Base-by-base conservation (phyloP, 2,888 invertebrate genomes). In the Nephrotoma appendiculata region DNA sequence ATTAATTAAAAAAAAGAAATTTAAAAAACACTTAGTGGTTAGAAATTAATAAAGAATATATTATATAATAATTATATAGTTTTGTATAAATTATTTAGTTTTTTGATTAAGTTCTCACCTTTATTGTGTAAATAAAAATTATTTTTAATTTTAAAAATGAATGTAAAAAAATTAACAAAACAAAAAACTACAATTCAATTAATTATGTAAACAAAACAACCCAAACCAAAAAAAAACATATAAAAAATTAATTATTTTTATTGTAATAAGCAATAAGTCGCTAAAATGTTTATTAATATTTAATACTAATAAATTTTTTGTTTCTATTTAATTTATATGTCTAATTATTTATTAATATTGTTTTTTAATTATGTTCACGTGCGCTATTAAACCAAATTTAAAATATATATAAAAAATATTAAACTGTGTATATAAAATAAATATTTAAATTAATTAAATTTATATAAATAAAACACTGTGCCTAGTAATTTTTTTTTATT, bases 1-100 rank as follows among this genome's bases (percentile, higher is more conserved):
- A 86, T 86, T 86, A 86, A 84, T 86, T 41, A 86, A 86, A 86
- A 48, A 41, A 85, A 41, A 85, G 0, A 9, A 12, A 85, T 41
- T 12, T 2, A 85, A 85, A 41, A 86, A 86, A 71, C 71, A 71
- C 71, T 71, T 71, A 71, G 71, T 71, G 71, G 11, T 71, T 71
- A 71, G 71, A 71, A 71, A 71, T 71, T 71, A 71, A 71, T 7
- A 71, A 71, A 31, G 48, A n/a, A 48, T 5, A 71, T 71, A 52
- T 52, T n/a, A 71, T 31, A 71, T 31, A 71, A 71, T 83, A 48
- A 84, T 84, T 42, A 48, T 84, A 15, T 84, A 84, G 9, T 43
- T 84, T 43, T 41, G 41, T 85, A 85, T 12, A 85, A n/a, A 52
- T 52, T 86, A 48, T 41, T 52, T 31, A 31, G 12, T 86, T 86